Evolutionary conservation across 2,113 vertebrate genomes (phyloP).

Genomic region (Athene noctua): DNA sequence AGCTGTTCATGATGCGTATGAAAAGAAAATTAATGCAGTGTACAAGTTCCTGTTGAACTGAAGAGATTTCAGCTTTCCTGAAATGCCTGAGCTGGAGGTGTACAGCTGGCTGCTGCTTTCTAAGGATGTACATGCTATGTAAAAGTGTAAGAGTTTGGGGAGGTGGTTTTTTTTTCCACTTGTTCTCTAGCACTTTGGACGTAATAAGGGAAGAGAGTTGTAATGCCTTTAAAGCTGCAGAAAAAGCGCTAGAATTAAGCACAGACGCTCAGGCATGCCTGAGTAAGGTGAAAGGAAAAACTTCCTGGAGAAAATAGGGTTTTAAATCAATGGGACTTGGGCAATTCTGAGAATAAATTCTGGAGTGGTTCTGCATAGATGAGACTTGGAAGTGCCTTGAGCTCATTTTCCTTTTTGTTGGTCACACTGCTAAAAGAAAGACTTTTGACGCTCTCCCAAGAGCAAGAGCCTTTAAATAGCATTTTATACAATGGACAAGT

Average conservation of each 20-base stretch:
- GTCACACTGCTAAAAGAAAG: background rate
- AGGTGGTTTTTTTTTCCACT: background rate
- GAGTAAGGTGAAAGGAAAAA: background rate
- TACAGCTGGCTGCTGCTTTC: background rate
- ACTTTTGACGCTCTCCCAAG: background rate
- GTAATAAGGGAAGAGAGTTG: background rate
- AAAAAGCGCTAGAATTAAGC: background rate
- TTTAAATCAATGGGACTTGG: background rate
- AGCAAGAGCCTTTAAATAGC: background rate
- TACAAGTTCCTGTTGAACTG: background rate
- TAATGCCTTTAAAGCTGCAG: background rate
- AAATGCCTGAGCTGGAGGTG: background rate
- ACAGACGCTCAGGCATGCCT: background rate
- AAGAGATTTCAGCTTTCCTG: background rate
- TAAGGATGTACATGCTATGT: background rate
- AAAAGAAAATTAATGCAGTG: background rate
- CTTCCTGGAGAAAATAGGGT: background rate
- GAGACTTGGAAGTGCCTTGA: background rate
- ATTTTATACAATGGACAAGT: background rate
- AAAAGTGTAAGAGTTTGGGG: background rate
- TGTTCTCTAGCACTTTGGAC: background rate
- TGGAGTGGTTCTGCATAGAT: background rate
- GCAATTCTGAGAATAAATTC: background rate
- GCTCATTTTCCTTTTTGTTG: background rate
- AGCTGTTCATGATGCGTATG: background rate